Percentiles rank a stretch among this genome's conserved stretches.
These are phyloP conservation scores for Drosophila repleta DNA, from an alignment of 1,140 invertebrate species.

Conservation along the genomic window DNA sequence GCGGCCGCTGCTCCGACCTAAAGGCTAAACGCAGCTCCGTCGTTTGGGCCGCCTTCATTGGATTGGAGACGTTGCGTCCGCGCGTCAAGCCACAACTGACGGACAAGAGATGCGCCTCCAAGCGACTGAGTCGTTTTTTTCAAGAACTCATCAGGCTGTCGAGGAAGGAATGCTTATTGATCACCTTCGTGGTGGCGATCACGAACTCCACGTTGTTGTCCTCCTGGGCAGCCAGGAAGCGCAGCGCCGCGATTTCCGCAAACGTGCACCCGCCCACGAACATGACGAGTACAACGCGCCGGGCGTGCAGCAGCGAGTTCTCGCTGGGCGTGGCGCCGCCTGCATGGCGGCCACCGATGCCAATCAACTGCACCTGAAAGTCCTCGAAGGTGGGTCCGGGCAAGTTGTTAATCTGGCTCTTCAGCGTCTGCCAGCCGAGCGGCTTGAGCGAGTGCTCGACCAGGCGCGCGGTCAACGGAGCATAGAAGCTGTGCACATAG, in stretches of 20 bases:
- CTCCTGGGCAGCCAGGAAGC: conserved; percentile 96
- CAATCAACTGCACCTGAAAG: conserved; percentile 85
- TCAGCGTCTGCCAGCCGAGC: conserved; percentile 86
- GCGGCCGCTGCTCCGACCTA: conserved; percentile 8
- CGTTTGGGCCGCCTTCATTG: conserved; percentile 36
- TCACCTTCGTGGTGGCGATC: conserved; percentile 95
- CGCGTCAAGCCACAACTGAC: conserved; percentile 51
- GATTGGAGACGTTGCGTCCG: conserved; percentile 58
- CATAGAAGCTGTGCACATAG: conserved; percentile 97
- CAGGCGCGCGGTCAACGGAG: conserved; percentile 95
- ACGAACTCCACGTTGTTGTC: conserved; percentile 96
- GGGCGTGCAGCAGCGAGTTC: conserved; percentile 88
- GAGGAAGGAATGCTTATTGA: conserved; percentile 95
- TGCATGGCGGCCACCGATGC: conserved; percentile 84
- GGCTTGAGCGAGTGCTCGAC: conserved; percentile 92
- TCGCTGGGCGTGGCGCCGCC: conserved; percentile 87
- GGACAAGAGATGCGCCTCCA: conserved; percentile 48
- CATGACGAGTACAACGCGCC: conserved; percentile 94
- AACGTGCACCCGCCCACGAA: conserved; percentile 98
- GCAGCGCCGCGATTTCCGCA: conserved; percentile 96
- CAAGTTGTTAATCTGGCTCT: conserved; percentile 87
- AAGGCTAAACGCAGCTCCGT: conserved; percentile 1
- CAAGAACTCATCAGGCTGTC: conserved; percentile 65
- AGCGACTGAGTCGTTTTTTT: conserved; percentile 58
- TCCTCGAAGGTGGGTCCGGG: conserved; percentile 87